A percentile compares a stretch with the other conserved stretches of the same genome.
Evolutionary conservation across 2,888 invertebrate genomes (phyloP).

Genomic region (Osedax fenrisi): DNA sequence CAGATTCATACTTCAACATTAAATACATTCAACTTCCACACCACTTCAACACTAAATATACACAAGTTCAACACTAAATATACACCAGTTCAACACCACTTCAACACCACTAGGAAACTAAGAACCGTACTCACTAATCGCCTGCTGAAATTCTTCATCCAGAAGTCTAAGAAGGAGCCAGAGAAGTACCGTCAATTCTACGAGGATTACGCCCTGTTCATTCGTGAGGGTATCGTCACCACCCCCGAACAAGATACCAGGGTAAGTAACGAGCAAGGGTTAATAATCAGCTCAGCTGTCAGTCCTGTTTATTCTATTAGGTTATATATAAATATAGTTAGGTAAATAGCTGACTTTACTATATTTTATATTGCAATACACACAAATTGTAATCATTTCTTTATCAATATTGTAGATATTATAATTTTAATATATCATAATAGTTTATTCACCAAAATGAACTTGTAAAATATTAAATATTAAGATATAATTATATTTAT

Average conservation of each 20-base stretch:
- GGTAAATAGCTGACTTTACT: not conserved
- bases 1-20: too few species aligned
- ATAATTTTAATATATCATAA: too few species aligned
- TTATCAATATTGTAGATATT: too few species aligned
- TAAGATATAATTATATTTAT: too few species aligned
- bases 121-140: conserved; percentile 70
- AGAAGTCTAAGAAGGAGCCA: conserved; percentile 70
- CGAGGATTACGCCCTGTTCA: conserved; percentile 76
- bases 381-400: too few species aligned
- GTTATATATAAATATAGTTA: not conserved
- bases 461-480: too few species aligned
- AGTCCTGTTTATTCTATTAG: not conserved
- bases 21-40: too few species aligned
- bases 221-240: conserved; percentile 87
- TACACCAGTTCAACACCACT: too few species aligned
- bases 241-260: conserved; percentile 68
- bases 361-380: not conserved
- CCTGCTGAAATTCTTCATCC: conserved; percentile 70
- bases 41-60: too few species aligned
- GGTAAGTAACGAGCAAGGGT: conserved; percentile 52
- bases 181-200: conserved; percentile 74
- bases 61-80: too few species aligned
- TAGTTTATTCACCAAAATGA: too few species aligned
- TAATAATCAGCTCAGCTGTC: too few species aligned
- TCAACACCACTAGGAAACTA: conserved; percentile 59